Evolutionary conservation across 1,140 invertebrate genomes (phyloP).

Genomic region (Magallana angulata): DNA sequence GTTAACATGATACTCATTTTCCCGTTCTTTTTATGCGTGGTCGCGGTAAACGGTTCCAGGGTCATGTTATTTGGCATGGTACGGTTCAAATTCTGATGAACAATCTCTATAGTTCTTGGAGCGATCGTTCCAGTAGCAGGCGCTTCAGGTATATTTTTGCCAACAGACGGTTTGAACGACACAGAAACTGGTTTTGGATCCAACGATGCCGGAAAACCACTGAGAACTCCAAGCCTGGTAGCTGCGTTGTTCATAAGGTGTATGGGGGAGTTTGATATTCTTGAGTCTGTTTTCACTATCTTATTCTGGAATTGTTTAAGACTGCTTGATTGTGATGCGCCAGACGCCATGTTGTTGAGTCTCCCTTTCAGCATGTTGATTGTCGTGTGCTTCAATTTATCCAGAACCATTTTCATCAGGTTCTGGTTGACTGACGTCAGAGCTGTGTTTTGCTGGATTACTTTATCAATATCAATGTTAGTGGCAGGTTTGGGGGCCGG

Average conservation of each 20-base stretch:
- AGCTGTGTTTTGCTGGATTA: background rate
- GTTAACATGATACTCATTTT: slow-evolving; percentile 39
- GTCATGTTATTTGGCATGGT: slow-evolving; percentile 23
- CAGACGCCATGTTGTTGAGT: background rate
- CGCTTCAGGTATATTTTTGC: background rate
- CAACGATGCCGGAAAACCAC: background rate
- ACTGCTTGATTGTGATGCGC: background rate
- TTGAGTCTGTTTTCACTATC: background rate
- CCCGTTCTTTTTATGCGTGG: slow-evolving; percentile 33
- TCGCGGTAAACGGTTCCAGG: background rate
- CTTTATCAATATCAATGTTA: background rate
- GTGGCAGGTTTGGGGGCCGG: background rate
- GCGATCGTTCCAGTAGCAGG: background rate
- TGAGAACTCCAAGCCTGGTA: background rate
- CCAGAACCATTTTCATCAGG: background rate
- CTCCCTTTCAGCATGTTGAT: background rate
- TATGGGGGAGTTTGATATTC: slow-evolving; percentile 4
- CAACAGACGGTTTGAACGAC: background rate
- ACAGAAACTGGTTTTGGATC: slow-evolving; percentile 35
- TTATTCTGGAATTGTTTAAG: background rate
- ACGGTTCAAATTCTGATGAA: slow-evolving; percentile 10
- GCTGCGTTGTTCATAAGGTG: background rate
- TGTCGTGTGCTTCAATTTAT: background rate
- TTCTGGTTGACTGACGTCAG: background rate
- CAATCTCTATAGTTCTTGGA: slow-evolving; percentile 23